phyloP scores from a whole-genome alignment of 2,797 vertebrate genomes.

The Caiman crocodilus region DNA sequence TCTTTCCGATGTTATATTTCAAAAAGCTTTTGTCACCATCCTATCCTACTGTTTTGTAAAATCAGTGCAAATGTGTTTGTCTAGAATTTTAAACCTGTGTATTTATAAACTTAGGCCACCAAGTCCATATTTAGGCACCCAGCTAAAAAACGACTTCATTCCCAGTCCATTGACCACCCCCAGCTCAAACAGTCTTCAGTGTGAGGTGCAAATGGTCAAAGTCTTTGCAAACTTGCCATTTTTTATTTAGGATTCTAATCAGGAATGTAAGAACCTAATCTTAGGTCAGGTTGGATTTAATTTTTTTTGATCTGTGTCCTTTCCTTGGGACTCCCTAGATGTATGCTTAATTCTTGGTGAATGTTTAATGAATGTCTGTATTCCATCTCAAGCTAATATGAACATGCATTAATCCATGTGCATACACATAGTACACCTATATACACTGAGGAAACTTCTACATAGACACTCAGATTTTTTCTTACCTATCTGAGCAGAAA shows the following conservation, averaged over 20 bases:
- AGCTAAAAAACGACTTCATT: neutral
- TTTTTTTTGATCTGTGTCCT: neutral
- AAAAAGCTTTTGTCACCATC: neutral
- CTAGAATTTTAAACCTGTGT: neutral
- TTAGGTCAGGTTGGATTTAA: neutral
- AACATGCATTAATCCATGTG: neutral
- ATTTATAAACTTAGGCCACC: neutral
- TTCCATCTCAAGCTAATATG: neutral
- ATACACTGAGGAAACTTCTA: neutral
- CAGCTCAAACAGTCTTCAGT: neutral
- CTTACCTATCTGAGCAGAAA: conserved; percentile 22
- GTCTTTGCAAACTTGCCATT: neutral
- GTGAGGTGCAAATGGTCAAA: neutral
- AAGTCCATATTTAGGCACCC: neutral
- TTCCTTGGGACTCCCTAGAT: neutral
- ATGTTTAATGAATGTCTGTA: neutral
- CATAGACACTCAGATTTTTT: neutral
- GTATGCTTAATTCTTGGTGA: neutral
- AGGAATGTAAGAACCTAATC: neutral
- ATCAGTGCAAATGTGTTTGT: neutral
- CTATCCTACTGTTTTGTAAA: neutral
- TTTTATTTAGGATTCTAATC: neutral
- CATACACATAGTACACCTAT: neutral
- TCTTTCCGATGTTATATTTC: neutral
- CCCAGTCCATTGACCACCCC: neutral